phyloP scores from a whole-genome alignment of 2,888 invertebrate genomes.

The Caenorhabditis zanzibari region DNA sequence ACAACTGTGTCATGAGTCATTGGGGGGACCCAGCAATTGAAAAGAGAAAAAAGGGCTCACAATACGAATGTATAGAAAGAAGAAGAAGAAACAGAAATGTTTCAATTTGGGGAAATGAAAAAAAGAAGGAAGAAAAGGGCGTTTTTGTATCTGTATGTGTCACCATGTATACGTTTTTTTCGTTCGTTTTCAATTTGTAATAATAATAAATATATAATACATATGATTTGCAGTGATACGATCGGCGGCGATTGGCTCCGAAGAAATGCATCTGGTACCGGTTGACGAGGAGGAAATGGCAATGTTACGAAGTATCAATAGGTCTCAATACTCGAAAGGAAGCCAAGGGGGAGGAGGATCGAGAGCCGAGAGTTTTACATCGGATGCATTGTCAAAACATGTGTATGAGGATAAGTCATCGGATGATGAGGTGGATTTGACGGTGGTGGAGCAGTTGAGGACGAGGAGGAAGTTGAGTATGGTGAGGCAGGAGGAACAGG shows the following conservation, averaged over 20 bases:
- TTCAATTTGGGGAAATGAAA: constrained; percentile 44
- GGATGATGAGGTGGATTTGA: constrained; percentile 44
- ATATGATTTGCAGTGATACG: constrained; percentile 56
- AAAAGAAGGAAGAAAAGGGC: constrained; percentile 25
- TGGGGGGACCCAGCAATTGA: constrained; percentile 23
- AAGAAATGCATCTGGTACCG: constrained; percentile 60
- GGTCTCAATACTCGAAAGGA: constrained; percentile 57
- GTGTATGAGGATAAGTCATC: constrained; percentile 66
- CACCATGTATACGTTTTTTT: constrained; percentile 29
- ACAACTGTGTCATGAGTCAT: constrained; percentile 47
- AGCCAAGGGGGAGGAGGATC: constrained; percentile 16
- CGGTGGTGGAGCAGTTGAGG: constrained; percentile 10
- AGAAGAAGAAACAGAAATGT: constrained; percentile 8
- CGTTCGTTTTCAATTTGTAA: not conserved
- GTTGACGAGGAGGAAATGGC: constrained; percentile 62
- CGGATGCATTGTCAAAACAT: constrained; percentile 57
- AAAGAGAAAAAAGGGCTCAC: constrained; percentile 27
- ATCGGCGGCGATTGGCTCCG: constrained; percentile 56
- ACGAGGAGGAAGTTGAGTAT: constrained; percentile 56
- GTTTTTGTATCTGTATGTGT: constrained; percentile 36
- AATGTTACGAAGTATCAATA: constrained; percentile 69
- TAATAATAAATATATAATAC: no score
- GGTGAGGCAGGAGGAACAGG: constrained; percentile 62
- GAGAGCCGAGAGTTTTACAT: constrained; percentile 19
- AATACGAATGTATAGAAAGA: constrained; percentile 61